phyloP scores from a whole-genome alignment of 2,113 vertebrate genomes.

The Suricata suricatta region DNA sequence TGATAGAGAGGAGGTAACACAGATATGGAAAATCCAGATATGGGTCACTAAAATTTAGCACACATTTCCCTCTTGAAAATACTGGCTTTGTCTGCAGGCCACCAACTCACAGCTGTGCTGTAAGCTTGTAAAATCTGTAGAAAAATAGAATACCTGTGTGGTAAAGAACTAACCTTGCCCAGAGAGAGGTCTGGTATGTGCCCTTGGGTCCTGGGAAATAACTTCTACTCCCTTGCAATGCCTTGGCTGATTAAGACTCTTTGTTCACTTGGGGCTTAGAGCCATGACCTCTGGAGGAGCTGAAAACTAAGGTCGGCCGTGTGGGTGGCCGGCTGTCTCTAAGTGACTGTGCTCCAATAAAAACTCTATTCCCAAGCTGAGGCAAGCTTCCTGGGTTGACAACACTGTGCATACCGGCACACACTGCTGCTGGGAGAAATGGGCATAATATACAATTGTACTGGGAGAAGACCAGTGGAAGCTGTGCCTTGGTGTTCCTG shows the following conservation, averaged over 20 bases:
- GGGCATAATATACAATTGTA: neutral
- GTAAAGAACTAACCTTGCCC: neutral
- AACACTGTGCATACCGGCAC: neutral
- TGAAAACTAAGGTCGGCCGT: neutral
- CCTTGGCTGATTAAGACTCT: neutral
- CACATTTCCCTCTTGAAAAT: neutral
- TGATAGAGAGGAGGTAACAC: neutral
- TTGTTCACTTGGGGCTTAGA: neutral
- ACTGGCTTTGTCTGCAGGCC: neutral
- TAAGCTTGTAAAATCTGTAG: neutral
- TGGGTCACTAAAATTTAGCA: conserved; percentile 10
- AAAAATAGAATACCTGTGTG: neutral
- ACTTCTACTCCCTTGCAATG: neutral
- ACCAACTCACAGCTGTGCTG: neutral
- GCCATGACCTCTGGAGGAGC: neutral
- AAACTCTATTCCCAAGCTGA: neutral
- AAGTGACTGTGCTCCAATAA: neutral
- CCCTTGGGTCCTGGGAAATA: neutral
- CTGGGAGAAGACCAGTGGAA: neutral
- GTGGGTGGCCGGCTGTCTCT: neutral
- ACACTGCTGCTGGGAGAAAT: neutral
- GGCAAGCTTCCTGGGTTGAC: neutral
- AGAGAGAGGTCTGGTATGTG: neutral
- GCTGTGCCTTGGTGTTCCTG: neutral
- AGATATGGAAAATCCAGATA: neutral